Evolutionary conservation across 2,888 invertebrate genomes (phyloP), one percentile per base, ranked within the genome.

Genomic region (Xestoiulus laeticollis): DNA sequence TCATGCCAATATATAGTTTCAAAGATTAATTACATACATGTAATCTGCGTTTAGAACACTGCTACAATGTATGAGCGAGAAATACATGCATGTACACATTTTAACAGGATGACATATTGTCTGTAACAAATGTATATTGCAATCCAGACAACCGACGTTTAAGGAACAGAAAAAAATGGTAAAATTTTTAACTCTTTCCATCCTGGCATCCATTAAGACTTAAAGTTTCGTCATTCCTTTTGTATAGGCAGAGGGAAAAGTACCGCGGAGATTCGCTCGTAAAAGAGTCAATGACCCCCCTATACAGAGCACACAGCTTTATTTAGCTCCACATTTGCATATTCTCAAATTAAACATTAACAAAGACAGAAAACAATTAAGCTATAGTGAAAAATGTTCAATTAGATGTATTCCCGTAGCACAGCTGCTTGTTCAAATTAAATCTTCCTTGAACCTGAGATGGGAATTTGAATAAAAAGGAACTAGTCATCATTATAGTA

Each of bases 201-300:
- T 68, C 26, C 68, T 68, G 68, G 26, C 10, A 68, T 68, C 68
- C 68, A 68, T 68, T 68, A 68, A 22, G 26, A 26, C 26, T 68
- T n/a, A 26, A 59, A 68, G 68, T 68, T 68, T 68, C 68, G 26
- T 8, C 68, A 68, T 68, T 68, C 68, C 68, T 68, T 68, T 68
- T 68, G 68, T 26, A n/a, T n/a, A n/a, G 68, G 68, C 26, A 26
- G 26, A 22, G 6, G 12, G 68, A 68, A 68, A 26, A 22, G 12
- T n/a, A n/a, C 19, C 19, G 59, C 22, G 68, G 19, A 68, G 68
- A 68, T 68, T 68, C 26, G 26, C 26, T 26, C n/a, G 68, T 8
- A 68, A 26, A 68, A 22, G 12, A 68, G 68, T 68, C 68, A 68
- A 68, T 26, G 68, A 68, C 68, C 68, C 68, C n/a, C 8, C 26